Evolutionary conservation across 2,888 invertebrate genomes (phyloP).

Genomic region (Noctua fimbriata): DNA sequence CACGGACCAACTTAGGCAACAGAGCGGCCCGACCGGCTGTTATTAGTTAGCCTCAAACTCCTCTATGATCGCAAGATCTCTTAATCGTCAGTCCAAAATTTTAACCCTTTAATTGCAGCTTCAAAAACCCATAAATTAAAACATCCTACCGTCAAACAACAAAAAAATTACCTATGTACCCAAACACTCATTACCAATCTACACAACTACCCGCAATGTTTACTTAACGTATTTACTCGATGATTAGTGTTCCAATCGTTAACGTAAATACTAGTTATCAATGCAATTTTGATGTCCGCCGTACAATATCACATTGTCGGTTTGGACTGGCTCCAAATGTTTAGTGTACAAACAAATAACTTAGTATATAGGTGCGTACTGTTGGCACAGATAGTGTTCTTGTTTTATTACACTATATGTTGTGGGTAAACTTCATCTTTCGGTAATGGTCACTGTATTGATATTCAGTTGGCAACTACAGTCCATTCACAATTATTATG

Average conservation of each 20-base stretch:
- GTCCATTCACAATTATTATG: not conserved
- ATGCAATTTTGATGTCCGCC: constrained; percentile 57
- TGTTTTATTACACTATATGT: constrained; percentile 31
- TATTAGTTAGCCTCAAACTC: no score
- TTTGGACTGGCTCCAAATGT: constrained; percentile 64
- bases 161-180: not conserved
- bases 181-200: constrained; percentile 32
- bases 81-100: no score
- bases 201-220: constrained; percentile 30
- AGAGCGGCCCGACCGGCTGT: no score
- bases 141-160: not conserved
- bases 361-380: constrained; percentile 22
- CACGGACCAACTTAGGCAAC: no score
- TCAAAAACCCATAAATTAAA: not conserved
- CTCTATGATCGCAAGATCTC: no score
- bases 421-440: constrained; percentile 24
- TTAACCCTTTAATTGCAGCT: not conserved
- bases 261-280: constrained; percentile 61
- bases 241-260: constrained; percentile 56
- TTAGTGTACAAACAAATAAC: constrained; percentile 53
- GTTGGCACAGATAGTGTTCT: constrained; percentile 47
- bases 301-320: constrained; percentile 62
- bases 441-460: not conserved
- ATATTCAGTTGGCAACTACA: not conserved
- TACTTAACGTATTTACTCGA: constrained; percentile 39